Evolutionary conservation across 2,888 invertebrate genomes (phyloP), one percentile per base, ranked within the genome.

Genomic region (Stenchaetothrips biformis): DNA sequence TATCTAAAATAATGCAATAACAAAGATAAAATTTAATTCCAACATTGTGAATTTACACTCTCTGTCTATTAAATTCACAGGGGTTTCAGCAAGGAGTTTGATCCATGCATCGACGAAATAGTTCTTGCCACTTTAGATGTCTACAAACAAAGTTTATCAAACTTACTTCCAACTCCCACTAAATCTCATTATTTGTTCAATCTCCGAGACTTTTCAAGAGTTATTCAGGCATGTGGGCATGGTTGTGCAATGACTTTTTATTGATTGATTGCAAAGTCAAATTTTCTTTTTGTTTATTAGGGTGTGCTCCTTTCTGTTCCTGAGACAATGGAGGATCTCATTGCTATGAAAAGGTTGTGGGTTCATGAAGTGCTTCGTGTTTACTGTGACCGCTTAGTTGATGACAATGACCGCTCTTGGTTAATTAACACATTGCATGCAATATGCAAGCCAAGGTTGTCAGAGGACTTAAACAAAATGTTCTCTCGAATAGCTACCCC

Each of bases 181-280:
- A 98, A 97, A 86, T 96, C 95, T 0, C 98, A 98, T 87, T 98
- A 98, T 86, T 90, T 97, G 9, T 98, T 98, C 87, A 98, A 98
- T 87, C 89, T 98, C 83, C 90, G 97, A 83, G 98, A 98, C 86
- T 97, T 98, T 86, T 94, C 96, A 0, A 90, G 97, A 85, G 97
- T 98, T 16, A 94, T 98, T 84, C 91, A 94, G 89, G 93, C 93
- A 86, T 85, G 83, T 82, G 80, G 79, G 78, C 62, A 25, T 62
- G 79, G 79, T 80, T 77, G 48, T 78, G 18, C 18, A 27, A n/a
- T 27, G 2, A 27, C 6, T 78, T 18, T n/a, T 18, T 27, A 27
- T 79, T 74, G 9, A 79, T 27, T 27, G n/a, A 9, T 37, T 79
- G 18, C 47, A 53, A 9, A 7, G 16, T 80, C 0, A 49, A 47